Conservation (phyloP, 2,888 invertebrate genomes). For the Hybos culiciformis region DNA sequence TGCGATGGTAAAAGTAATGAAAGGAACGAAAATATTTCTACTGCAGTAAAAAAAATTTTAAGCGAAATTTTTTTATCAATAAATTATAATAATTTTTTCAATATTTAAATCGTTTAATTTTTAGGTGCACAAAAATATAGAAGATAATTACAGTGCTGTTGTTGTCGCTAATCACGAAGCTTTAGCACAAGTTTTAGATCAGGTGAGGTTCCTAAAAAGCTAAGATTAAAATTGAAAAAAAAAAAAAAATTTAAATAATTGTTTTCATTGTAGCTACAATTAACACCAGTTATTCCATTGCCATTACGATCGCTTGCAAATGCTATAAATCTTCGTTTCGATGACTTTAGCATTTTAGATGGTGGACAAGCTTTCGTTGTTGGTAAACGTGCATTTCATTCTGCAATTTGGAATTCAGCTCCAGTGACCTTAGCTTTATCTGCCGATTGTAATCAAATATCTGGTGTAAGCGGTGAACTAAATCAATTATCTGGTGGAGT, state of each 20-base stretch:
- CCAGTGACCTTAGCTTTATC: constrained; percentile 54
- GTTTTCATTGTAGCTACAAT: constrained; percentile 43
- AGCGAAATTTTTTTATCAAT: too few species aligned
- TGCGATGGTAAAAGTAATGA: too few species aligned
- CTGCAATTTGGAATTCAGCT: constrained; percentile 57
- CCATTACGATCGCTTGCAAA: constrained; percentile 58
- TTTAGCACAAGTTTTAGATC: constrained; percentile 74
- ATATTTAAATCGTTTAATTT: too few species aligned
- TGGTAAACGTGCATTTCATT: constrained; percentile 59
- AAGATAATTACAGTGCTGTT: constrained; percentile 82
- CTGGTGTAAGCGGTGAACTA: constrained; percentile 33
- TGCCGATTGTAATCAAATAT: constrained; percentile 44
- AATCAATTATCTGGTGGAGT: constrained; percentile 51
- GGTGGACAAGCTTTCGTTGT: constrained; percentile 42
- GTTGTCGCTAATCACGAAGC: constrained; percentile 84
- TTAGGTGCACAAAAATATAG: constrained; percentile 69
- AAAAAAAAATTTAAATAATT: not conserved
- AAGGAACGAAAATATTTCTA: too few species aligned
- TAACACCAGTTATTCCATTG: constrained; percentile 51
- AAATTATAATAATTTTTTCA: too few species aligned
- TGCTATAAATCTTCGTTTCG: constrained; percentile 56
- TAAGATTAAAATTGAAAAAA: too few species aligned
- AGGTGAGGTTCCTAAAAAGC: constrained; percentile 40
- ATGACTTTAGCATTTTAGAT: constrained; percentile 53
- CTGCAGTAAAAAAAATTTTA: too few species aligned